These are phyloP conservation scores for Caenorhabditis sinica DNA, from an alignment of 2,888 invertebrate genomes.

Conservation along the genomic window DNA sequence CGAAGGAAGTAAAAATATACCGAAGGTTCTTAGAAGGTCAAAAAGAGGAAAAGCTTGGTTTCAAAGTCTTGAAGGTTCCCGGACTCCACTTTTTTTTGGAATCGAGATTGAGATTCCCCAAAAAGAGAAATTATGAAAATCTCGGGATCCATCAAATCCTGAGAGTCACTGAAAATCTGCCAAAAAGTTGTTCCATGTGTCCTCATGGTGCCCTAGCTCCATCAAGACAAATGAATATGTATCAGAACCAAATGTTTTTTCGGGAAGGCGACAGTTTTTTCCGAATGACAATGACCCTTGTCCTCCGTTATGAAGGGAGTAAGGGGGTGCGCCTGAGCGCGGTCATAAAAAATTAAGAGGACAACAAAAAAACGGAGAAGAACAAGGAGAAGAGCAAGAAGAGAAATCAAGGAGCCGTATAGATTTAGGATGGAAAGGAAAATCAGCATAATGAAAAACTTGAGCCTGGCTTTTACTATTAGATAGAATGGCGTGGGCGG, in stretches of 20 bases:
- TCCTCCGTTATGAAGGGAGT: neutral
- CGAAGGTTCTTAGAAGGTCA: neutral
- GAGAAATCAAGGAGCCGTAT: conserved; percentile 6
- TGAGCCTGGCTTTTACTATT: neutral
- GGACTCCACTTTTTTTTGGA: neutral
- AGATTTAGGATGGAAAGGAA: neutral
- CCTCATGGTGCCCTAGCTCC: neutral
- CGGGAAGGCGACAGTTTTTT: neutral
- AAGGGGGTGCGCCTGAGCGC: conserved; percentile 9
- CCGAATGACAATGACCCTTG: neutral
- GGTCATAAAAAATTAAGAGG: conserved; percentile 34
- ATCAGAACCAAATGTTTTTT: conserved; percentile 63
- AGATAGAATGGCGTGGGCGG: too few species aligned
- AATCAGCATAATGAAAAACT: neutral
- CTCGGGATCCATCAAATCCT: too few species aligned
- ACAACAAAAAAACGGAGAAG: neutral
- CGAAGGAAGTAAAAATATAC: neutral
- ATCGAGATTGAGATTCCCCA: too few species aligned
- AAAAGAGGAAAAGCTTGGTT: neutral
- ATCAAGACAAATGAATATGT: conserved; percentile 14
- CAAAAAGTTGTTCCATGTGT: too few species aligned
- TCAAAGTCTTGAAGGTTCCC: neutral
- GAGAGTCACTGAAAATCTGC: too few species aligned
- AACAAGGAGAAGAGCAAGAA: neutral
- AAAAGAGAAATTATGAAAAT: too few species aligned